These are phyloP conservation scores for Rhinoderma darwinii DNA, from an alignment of 2,113 vertebrate genomes.

Conservation along the genomic window DNA sequence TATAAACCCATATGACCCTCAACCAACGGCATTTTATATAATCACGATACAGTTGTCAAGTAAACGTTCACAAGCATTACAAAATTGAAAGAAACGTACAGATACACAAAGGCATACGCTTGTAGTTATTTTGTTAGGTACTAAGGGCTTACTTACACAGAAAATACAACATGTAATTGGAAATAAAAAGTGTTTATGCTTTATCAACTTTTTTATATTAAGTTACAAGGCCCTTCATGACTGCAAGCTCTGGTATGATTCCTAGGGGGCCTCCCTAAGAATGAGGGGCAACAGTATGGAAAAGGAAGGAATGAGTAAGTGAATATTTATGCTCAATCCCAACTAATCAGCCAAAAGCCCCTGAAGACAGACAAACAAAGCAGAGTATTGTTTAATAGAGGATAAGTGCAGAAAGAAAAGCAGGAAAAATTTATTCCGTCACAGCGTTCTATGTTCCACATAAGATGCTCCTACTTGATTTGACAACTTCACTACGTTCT, in stretches of 20 bases:
- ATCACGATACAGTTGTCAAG: not conserved
- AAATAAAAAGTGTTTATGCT: slow-evolving; percentile 52
- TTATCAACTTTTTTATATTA: slow-evolving; percentile 58
- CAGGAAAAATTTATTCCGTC: not conserved
- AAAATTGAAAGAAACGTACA: not conserved
- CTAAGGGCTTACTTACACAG: not conserved
- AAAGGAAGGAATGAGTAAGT: slow-evolving; percentile 53
- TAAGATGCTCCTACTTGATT: not conserved
- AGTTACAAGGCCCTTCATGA: slow-evolving; percentile 25
- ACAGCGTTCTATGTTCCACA: slow-evolving; percentile 24
- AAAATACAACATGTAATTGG: slow-evolving; percentile 27
- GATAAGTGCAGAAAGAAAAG: slow-evolving; percentile 44
- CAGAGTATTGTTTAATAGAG: slow-evolving; percentile 34
- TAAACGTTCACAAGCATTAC: not conserved
- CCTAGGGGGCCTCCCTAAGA: slow-evolving; percentile 32
- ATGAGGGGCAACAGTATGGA: slow-evolving; percentile 28
- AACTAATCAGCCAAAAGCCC: slow-evolving; percentile 58
- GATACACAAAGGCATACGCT: slow-evolving; percentile 3
- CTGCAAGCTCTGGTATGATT: not conserved
- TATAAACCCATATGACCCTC: not conserved
- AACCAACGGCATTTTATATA: not conserved
- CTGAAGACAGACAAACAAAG: slow-evolving; percentile 55
- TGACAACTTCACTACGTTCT: not conserved
- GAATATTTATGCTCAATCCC: slow-evolving; percentile 55
- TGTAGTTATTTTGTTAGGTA: slow-evolving; percentile 45